Percentiles rank a stretch among this genome's conserved stretches.
These are phyloP conservation scores for Lagopus leucura DNA, from an alignment of 2,113 vertebrate genomes.

Conservation along the genomic window DNA sequence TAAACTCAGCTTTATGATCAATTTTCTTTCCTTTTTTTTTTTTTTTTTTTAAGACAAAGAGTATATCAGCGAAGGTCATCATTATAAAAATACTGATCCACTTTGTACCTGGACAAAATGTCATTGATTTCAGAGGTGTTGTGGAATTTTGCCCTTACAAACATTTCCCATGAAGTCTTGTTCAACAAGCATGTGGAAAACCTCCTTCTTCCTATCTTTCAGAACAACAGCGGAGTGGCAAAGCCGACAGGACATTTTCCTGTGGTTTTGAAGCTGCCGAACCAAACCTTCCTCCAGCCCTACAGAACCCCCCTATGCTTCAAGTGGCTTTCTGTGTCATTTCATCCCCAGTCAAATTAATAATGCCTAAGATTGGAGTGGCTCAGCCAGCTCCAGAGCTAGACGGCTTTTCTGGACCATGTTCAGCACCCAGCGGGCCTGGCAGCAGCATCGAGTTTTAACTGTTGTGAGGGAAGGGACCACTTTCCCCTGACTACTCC, in stretches of 20 bases:
- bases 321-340: background rate
- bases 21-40: background rate
- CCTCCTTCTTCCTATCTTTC: background rate
- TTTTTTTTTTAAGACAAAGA: background rate
- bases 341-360: background rate
- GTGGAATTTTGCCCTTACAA: background rate
- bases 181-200: background rate
- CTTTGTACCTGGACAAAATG: background rate
- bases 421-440: background rate
- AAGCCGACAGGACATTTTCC: background rate
- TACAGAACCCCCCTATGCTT: background rate
- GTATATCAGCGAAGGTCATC: conserved; percentile 2
- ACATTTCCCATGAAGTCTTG: background rate
- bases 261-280: background rate
- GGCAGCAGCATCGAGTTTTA: background rate
- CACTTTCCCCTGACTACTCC: background rate
- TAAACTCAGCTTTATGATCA: conserved; percentile 22
- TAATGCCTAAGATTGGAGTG: background rate
- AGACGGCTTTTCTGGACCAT: conserved; percentile 23
- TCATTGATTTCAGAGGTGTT: background rate
- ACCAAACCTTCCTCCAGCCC: background rate
- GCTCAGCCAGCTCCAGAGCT: background rate
- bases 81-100: conserved; percentile 32
- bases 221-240: accelerated
- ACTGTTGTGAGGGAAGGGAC: background rate